Evolutionary conservation across 2,113 vertebrate genomes (phyloP).

Genomic region (Ochotona curzoniae): DNA sequence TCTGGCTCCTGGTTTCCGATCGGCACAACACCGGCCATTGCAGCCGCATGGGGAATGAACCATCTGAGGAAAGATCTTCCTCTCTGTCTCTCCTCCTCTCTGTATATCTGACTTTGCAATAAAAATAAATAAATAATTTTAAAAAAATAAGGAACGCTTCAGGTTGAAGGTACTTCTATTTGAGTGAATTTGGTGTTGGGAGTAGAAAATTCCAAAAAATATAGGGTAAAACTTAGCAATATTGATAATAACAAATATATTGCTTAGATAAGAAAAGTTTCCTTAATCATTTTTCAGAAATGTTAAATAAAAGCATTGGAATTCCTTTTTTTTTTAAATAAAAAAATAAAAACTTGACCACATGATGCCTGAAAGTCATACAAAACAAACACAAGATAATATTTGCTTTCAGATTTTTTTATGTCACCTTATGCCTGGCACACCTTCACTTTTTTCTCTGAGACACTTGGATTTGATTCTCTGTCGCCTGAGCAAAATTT

Average conservation of each 20-base stretch:
- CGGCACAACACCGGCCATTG: no score
- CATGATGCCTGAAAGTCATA: background rate
- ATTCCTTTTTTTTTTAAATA: background rate
- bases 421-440: background rate
- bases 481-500: background rate
- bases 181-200: background rate
- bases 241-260: background rate
- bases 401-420: background rate
- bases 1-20: no score
- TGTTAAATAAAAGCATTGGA: background rate
- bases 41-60: no score
- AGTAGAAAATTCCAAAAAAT: background rate
- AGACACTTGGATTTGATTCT: background rate
- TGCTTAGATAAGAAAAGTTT: background rate
- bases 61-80: no score
- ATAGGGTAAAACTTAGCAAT: background rate
- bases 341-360: background rate
- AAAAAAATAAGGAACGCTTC: no score
- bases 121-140: no score
- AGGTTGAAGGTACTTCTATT: background rate
- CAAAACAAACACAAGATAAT: background rate
- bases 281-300: slow-evolving; percentile 33
- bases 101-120: no score
- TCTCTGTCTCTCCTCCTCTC: no score
- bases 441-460: background rate